Evolutionary conservation across 2,113 vertebrate species (phyloP).

Genomic region (Perccottus glenii): DNA sequence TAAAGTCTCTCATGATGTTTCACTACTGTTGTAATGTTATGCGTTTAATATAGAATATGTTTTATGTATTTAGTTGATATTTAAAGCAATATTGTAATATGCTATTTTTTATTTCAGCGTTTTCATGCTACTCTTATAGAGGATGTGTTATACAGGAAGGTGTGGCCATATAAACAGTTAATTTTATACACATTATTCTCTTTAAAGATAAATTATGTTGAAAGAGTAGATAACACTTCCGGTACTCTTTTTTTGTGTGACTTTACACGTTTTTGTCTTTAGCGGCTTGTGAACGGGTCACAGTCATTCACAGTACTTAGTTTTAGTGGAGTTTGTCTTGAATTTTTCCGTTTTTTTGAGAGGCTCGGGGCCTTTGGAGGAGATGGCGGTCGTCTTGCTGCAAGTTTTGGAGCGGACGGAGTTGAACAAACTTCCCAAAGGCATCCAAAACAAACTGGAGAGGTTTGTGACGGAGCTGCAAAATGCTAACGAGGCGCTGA

Average conservation of each 20-base stretch:
- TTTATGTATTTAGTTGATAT: too few species aligned
- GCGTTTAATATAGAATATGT: too few species aligned
- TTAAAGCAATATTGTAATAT: too few species aligned
- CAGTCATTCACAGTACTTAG: neutral
- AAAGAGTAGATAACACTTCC: conserved; percentile 5
- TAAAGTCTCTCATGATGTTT: too few species aligned
- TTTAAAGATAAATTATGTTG: conserved; percentile 42
- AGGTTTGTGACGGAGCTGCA: conserved; percentile 90
- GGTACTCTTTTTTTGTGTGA: too few species aligned
- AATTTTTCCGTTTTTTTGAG: neutral
- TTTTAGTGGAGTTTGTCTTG: neutral
- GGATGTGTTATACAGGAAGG: too few species aligned
- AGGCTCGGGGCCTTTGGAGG: neutral
- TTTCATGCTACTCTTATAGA: too few species aligned
- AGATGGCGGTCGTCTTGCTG: conserved; percentile 91
- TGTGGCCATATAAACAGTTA: neutral
- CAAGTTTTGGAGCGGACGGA: conserved; percentile 89
- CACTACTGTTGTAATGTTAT: too few species aligned
- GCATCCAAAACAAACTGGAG: conserved; percentile 89
- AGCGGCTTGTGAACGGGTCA: neutral
- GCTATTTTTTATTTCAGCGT: too few species aligned
- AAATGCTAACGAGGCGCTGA: conserved; percentile 85
- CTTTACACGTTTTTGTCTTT: neutral
- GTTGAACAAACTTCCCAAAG: conserved; percentile 88
- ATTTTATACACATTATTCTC: neutral